Conservation (phyloP, 2,113 vertebrate genomes). For the Herpetotheres cachinnans region DNA sequence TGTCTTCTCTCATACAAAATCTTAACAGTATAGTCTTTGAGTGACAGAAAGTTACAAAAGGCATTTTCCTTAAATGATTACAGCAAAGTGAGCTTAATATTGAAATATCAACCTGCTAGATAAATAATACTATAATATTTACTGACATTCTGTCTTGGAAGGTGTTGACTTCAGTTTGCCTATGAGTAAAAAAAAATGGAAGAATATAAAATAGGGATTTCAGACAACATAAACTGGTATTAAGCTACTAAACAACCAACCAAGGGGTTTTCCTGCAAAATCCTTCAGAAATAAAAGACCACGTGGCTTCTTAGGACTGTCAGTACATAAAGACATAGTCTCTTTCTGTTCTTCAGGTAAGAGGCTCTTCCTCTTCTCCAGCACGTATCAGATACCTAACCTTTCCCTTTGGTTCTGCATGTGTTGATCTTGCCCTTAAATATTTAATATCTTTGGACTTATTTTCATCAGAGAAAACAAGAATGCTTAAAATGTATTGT, state of each 20-base stretch:
- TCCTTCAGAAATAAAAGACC: not conserved
- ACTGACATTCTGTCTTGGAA: not conserved
- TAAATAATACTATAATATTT: not conserved
- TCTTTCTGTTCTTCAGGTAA: not conserved
- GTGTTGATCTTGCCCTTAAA: not conserved
- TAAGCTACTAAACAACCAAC: not conserved
- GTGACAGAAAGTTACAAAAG: not conserved
- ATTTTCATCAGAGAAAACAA: not conserved
- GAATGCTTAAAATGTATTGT: not conserved
- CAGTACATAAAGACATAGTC: not conserved
- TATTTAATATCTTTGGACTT: not conserved
- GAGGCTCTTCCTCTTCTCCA: not conserved
- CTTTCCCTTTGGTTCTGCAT: not conserved
- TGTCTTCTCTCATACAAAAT: not conserved
- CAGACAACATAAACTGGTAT: not conserved
- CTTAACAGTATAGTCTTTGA: not conserved
- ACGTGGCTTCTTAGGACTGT: not conserved
- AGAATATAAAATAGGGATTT: not conserved
- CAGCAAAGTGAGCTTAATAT: not conserved
- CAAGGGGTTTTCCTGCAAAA: not conserved
- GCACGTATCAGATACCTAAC: not conserved
- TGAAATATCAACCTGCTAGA: not conserved
- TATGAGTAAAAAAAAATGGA: not conserved
- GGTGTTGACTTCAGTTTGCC: not conserved
- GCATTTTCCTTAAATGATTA: not conserved